Base-by-base conservation (phyloP, 2,797 vertebrate genomes). In the Geotrypetes seraphini region DNA sequence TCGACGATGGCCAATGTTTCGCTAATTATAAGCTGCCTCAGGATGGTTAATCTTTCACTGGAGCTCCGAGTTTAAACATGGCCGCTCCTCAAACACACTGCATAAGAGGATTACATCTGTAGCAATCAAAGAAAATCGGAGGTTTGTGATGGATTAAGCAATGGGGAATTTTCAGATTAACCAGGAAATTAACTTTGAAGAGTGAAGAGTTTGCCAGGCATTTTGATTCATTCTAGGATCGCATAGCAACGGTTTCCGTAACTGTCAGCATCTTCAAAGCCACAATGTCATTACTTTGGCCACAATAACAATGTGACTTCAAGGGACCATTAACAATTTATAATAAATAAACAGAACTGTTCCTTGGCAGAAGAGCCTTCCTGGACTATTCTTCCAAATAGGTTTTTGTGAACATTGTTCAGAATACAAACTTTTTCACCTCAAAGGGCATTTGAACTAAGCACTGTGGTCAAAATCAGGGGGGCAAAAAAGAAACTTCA, bases 111-210 rank as follows among this genome's bases (percentile, higher is more conserved):
- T 38, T 39, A 45, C 25, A 12, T 43, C 50, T 50, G 47, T 53
- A 39, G 14, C 45, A 45, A 71, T 69, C 53, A 61, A 65, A 70
- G 50, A 57, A 48, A 43, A 45, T 20, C 10, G 5, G 3, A 2
- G 43, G 22, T 22, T 58, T 30, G 16, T 21, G 22, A 33, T 47
- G 56, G 56, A 55, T 62, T 74, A 61, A 72, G 38, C 40, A 9
- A 57, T 16, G 2, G 49, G 66, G 65, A 50, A 28, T 58, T 46
- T n/a, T 47, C 31, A 38, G 36, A 50, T 54, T 36, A 36, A 31
- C 43, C 43, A 36, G 59, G 59, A 59, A 49, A 57, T 54, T 50
- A 41, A n/a, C n/a, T 7, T 53, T 66, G 47, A 33, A 28, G 35
- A 42, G 43, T 34, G 52, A 48, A 68, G 43, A 45, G 33, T 52